A percentile compares a stretch with the other conserved stretches of the same genome.
Conservation (phyloP, 2,888 invertebrate genomes). For the Nematopogon swammerdamellus region DNA sequence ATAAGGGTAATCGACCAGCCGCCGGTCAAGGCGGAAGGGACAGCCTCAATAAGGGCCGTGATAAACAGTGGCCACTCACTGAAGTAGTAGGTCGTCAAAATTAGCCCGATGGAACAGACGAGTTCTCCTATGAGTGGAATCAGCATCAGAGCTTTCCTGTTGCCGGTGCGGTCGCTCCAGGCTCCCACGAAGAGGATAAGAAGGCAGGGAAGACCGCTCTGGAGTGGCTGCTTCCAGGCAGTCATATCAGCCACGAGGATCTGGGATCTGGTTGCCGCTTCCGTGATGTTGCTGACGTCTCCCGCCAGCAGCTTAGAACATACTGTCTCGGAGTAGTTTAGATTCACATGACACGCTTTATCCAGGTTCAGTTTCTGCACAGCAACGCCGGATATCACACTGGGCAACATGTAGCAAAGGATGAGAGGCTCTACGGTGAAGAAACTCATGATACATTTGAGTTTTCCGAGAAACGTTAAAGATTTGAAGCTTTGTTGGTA, state of each 20-base stretch:
- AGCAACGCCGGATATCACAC: conserved; percentile 56
- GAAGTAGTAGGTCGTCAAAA: conserved; percentile 53
- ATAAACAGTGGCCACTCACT: conserved; percentile 53
- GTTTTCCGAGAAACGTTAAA: neutral
- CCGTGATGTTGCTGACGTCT: conserved; percentile 24
- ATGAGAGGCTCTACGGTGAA: conserved; percentile 66
- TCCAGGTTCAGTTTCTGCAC: conserved; percentile 52
- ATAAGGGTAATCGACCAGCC: conserved; percentile 54
- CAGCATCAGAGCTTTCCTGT: conserved; percentile 55
- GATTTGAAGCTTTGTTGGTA: no score
- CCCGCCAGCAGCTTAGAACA: conserved; percentile 40
- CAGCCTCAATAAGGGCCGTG: conserved; percentile 49
- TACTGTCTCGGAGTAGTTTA: conserved; percentile 42
- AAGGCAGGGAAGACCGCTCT: conserved; percentile 54
- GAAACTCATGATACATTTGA: conserved; percentile 12
- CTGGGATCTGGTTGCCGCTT: conserved; percentile 31
- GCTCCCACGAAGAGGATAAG: conserved; percentile 57
- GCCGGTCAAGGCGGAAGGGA: conserved; percentile 56
- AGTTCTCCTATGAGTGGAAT: conserved; percentile 55
- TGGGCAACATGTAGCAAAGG: conserved; percentile 61
- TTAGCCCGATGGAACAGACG: conserved; percentile 40
- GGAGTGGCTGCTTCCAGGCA: conserved; percentile 51
- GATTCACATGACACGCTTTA: conserved; percentile 54
- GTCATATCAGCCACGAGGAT: conserved; percentile 47
- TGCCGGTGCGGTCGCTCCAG: conserved; percentile 60